These are phyloP conservation scores for Plecotus auritus DNA, from an alignment of 2,113 vertebrate species.

Conservation along the genomic window DNA sequence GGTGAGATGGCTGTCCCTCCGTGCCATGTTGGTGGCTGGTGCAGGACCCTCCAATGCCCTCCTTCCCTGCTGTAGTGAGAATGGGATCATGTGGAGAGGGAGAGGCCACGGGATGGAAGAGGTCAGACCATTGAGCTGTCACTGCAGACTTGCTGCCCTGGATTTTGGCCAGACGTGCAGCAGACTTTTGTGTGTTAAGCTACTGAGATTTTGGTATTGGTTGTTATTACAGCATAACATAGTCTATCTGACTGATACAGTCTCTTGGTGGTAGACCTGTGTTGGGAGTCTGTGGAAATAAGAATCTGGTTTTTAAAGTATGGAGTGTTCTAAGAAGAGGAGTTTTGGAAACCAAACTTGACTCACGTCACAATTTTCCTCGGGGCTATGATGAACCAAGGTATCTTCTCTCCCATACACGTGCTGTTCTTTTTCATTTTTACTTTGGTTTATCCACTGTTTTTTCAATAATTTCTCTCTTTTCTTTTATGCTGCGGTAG, in stretches of 20 bases:
- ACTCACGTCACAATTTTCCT: not conserved
- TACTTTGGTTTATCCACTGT: not conserved
- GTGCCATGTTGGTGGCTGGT: not conserved
- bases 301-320: not conserved
- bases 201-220: not conserved
- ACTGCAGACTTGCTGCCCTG: not conserved
- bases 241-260: not conserved
- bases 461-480: not conserved
- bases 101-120: not conserved
- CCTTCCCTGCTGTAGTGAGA: not conserved
- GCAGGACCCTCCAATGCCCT: rapidly evolving
- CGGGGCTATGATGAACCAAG: not conserved
- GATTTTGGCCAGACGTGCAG: not conserved
- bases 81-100: not conserved
- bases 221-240: not conserved
- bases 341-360: not conserved
- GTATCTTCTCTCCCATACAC: not conserved
- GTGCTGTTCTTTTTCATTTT: not conserved
- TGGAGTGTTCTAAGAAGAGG: not conserved
- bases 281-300: not conserved
- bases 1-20: not conserved
- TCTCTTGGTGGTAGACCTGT: not conserved
- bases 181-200: not conserved
- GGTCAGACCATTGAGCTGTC: not conserved
- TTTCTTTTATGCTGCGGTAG: not conserved